A percentile compares a stretch with the other conserved stretches of the same genome.
These are phyloP conservation scores for Panzeria rudis DNA, from an alignment of 2,888 invertebrate genomes.

Conservation along the genomic window DNA sequence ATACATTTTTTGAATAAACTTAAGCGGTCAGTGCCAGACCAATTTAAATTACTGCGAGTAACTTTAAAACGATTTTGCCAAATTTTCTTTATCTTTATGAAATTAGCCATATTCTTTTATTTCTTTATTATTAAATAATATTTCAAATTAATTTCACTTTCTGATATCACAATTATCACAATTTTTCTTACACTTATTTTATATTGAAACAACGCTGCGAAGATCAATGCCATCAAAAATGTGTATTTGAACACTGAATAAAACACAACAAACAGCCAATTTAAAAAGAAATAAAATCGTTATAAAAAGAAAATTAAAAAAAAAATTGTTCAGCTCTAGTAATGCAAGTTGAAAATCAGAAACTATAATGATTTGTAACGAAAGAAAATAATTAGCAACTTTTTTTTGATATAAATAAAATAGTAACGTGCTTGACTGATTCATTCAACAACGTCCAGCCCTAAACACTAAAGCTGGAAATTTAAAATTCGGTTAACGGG, in stretches of 20 bases:
- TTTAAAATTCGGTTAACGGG: not conserved
- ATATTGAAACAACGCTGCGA: not conserved
- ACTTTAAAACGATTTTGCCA: not conserved
- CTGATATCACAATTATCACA: constrained; percentile 37
- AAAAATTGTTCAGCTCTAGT: constrained; percentile 59
- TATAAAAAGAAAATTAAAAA: not conserved
- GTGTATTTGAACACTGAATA: not conserved
- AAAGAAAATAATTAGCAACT: constrained; percentile 33
- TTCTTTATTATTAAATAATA: constrained; percentile 8
- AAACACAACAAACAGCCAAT: not conserved
- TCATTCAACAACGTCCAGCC: constrained; percentile 26
- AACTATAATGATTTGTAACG: not conserved
- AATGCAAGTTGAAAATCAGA: constrained; percentile 1
- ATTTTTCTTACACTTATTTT: constrained; percentile 8
- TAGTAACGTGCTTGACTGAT: constrained; percentile 27
- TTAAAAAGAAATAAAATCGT: constrained; percentile 23
- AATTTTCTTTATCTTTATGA: constrained; percentile 6
- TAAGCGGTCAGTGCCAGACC: constrained; percentile 8
- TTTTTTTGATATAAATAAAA: constrained; percentile 41
- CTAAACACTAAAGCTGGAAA: not conserved
- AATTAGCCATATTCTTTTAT: not conserved
- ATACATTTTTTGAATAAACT: not conserved
- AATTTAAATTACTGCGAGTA: not conserved
- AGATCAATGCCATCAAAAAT: constrained; percentile 35
- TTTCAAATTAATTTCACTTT: constrained; percentile 60